Percentiles rank a stretch among this genome's conserved stretches.
phyloP scores from a whole-genome alignment of 2,797 vertebrate genomes.

The Botia almorhae region DNA sequence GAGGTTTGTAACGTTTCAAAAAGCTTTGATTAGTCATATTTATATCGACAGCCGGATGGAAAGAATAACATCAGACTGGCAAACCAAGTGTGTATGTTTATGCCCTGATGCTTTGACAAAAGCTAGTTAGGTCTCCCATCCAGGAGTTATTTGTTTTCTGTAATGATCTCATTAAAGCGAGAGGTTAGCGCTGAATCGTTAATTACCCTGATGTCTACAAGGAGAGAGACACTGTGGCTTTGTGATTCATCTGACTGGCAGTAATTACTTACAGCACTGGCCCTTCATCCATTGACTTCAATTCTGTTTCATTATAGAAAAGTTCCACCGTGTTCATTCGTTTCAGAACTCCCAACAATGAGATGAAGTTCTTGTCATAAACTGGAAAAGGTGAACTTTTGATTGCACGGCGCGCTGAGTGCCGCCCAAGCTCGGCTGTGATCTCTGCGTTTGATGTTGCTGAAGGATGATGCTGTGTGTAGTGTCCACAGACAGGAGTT shows the following conservation, averaged over 20 bases:
- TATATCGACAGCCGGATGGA: constrained; percentile 1
- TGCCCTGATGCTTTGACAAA: constrained; percentile 24
- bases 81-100: constrained; percentile 34
- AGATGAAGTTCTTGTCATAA: constrained; percentile 38
- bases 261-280: constrained; percentile 66
- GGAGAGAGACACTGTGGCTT: constrained; percentile 49
- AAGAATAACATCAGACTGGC: constrained; percentile 15
- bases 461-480: constrained; percentile 45
- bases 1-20: constrained; percentile 14
- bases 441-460: constrained; percentile 47
- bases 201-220: constrained; percentile 59
- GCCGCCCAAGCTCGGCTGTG: constrained; percentile 25
- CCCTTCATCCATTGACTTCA: constrained; percentile 61
- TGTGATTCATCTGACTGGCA: constrained; percentile 56
- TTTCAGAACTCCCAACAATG: constrained; percentile 47
- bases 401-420: constrained; percentile 42
- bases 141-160: constrained; percentile 47
- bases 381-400: constrained; percentile 39
- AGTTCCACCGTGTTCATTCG: constrained; percentile 52
- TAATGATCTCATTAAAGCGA: constrained; percentile 56
- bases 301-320: constrained; percentile 59
- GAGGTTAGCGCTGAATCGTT: constrained; percentile 63
- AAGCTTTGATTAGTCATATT: constrained; percentile 6
- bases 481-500: not conserved
- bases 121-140: constrained; percentile 38